Conservation (phyloP, 2,797 vertebrate genomes). For the Sebastes wilsoni region DNA sequence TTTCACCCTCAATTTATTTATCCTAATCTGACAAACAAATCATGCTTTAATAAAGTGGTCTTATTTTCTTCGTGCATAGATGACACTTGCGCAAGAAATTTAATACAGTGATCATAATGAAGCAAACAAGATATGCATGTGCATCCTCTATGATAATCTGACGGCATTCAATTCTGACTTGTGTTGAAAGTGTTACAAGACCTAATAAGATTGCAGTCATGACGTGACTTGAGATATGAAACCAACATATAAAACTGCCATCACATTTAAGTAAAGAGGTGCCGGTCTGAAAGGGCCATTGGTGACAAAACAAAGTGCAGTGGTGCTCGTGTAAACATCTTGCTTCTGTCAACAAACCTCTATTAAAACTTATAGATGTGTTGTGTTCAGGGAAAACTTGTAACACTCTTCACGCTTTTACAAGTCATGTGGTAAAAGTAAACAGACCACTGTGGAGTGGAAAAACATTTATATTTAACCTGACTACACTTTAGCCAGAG, state of each 20-base stretch:
- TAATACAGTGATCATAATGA: too few species aligned
- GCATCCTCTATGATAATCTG: background rate
- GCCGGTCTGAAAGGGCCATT: background rate
- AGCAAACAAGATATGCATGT: too few species aligned
- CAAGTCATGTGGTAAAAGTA: slow-evolving; percentile 1
- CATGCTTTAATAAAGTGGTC: background rate
- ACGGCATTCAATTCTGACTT: background rate
- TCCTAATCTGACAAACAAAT: background rate
- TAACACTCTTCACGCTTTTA: background rate
- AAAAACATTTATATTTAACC: slow-evolving; percentile 6
- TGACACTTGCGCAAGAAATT: too few species aligned
- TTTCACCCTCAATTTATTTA: background rate
- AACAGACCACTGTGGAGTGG: background rate
- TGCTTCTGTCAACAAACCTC: background rate
- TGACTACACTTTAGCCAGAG: background rate
- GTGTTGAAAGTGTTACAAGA: background rate
- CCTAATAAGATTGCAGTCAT: background rate
- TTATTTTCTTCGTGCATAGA: background rate
- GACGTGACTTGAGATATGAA: background rate
- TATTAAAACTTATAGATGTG: background rate
- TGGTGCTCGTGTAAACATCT: background rate
- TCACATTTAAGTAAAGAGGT: background rate
- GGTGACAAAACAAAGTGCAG: background rate
- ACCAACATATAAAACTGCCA: background rate
- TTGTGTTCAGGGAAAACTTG: background rate